phyloP scores from a whole-genome alignment of 35 echinoderm and acorn worm species.

The Hemicentrotus pulcherrimus region DNA sequence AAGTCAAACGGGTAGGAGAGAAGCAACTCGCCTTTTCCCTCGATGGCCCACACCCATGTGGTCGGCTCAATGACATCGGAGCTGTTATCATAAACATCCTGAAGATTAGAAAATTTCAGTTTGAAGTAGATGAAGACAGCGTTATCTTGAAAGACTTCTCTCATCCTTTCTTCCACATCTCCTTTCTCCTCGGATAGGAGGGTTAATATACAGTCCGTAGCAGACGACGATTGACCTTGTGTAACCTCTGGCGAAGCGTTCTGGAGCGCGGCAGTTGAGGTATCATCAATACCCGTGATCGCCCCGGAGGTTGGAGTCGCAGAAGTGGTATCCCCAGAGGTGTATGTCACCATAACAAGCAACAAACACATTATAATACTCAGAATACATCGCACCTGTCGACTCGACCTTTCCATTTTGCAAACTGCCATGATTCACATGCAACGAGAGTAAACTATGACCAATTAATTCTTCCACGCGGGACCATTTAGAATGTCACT shows the following conservation, averaged over 20 bases:
- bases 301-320: background rate
- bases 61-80: conserved; percentile 66
- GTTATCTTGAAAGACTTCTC: conserved; percentile 15
- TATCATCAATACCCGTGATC: background rate
- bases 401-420: background rate
- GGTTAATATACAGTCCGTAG: conserved; percentile 15
- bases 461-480: background rate
- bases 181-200: background rate
- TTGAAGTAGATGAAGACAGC: conserved; percentile 77
- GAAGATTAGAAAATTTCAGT: conserved; percentile 48
- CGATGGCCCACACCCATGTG: conserved; percentile 73
- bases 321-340: background rate
- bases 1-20: conserved; percentile 81
- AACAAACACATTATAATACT: background rate
- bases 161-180: background rate
- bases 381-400: background rate
- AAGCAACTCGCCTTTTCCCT: conserved; percentile 66
- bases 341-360: background rate
- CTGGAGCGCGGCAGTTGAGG: background rate
- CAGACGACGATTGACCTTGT: conserved; percentile 38
- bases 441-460: background rate
- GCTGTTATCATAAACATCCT: conserved; percentile 48
- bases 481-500: background rate
- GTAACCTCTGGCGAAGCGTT: background rate
- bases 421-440: background rate